Evolutionary conservation across 1,140 invertebrate species (phyloP).

Genomic region (Ostrea edulis): DNA sequence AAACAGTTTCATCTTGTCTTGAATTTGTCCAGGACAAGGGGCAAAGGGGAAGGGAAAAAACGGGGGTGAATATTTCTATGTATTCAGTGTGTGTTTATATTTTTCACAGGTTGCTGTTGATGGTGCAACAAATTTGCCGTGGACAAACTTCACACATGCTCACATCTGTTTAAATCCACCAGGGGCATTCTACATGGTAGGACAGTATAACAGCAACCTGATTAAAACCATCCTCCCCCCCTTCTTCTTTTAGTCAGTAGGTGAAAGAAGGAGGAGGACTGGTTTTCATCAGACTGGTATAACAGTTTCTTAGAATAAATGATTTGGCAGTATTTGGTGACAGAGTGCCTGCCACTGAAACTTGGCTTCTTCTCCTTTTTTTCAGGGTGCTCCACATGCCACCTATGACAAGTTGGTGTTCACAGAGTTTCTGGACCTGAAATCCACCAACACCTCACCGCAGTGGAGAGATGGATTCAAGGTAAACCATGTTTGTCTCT

Average conservation of each 20-base stretch:
- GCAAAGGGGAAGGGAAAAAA: too few relatives aligned
- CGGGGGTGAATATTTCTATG: too few relatives aligned
- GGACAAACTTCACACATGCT: conserved; percentile 75
- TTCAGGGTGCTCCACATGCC: conserved; percentile 74
- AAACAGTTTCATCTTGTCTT: too few relatives aligned
- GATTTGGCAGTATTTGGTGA: neutral
- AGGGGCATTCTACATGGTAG: conserved; percentile 77
- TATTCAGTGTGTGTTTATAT: conserved; percentile 6
- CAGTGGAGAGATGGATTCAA: conserved; percentile 76
- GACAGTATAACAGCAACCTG: neutral
- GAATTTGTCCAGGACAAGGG: too few relatives aligned
- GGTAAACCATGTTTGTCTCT: conserved; percentile 54
- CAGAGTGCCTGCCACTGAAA: neutral
- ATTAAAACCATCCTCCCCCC: neutral
- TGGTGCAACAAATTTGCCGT: conserved; percentile 75
- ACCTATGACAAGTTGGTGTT: conserved; percentile 76
- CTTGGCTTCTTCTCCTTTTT: neutral
- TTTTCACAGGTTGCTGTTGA: conserved; percentile 72
- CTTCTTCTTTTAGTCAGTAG: neutral
- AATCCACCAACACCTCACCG: conserved; percentile 74
- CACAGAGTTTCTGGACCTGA: conserved; percentile 71
- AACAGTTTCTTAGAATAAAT: neutral
- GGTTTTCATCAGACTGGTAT: neutral
- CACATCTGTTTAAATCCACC: conserved; percentile 77
- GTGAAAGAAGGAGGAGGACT: neutral